Conservation (phyloP, 2,113 vertebrate genomes). For the Lepidothrix coronata region DNA sequence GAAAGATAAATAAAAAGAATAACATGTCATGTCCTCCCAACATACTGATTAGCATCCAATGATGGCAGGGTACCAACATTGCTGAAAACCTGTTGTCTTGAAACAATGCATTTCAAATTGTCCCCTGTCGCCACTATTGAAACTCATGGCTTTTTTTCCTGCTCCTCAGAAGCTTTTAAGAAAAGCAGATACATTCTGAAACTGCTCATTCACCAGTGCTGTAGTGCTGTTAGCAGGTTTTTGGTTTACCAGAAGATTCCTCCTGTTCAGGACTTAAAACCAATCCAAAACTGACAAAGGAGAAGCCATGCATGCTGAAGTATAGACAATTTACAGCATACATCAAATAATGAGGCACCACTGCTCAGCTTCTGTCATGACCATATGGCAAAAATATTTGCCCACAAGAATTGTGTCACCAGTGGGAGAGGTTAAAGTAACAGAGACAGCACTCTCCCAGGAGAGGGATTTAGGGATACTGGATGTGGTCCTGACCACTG, state of each 20-base stretch:
- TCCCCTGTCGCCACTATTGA: neutral
- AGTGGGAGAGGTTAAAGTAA: neutral
- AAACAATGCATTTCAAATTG: neutral
- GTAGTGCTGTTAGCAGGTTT: neutral
- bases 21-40: neutral
- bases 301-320: neutral
- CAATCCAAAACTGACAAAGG: neutral
- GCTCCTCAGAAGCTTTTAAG: neutral
- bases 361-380: neutral
- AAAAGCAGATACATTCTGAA: neutral
- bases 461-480: neutral
- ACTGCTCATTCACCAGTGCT: neutral
- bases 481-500: neutral
- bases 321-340: neutral
- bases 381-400: constrained; percentile 3
- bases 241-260: neutral
- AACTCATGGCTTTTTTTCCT: neutral
- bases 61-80: neutral
- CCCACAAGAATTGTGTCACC: neutral
- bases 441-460: neutral
- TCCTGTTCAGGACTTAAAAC: neutral
- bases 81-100: neutral
- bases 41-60: neutral
- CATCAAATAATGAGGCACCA: neutral
- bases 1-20: neutral